A percentile compares a stretch with the other conserved stretches of the same genome.
Conservation (phyloP, 2,797 vertebrate species). For the Xenentodon cancila region DNA sequence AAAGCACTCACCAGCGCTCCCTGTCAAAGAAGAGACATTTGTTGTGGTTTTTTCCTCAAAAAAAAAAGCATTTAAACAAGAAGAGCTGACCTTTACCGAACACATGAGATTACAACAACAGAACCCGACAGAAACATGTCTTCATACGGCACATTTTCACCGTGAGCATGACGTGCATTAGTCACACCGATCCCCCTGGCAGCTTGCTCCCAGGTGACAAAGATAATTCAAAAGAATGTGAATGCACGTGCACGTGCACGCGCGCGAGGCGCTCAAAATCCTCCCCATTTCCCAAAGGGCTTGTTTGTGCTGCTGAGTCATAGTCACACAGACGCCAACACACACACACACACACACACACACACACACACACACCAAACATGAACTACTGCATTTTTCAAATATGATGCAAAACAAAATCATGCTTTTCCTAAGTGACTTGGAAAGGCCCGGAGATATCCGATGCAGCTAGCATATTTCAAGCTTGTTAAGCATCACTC, state of each 20-base stretch:
- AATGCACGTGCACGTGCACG: conserved; percentile 20
- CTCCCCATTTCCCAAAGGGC: conserved; percentile 52
- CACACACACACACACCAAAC: conserved; percentile 11
- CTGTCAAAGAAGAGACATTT: conserved; percentile 66
- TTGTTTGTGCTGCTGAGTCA: conserved; percentile 70
- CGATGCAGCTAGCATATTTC: not conserved
- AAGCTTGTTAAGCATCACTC: conserved; percentile 9
- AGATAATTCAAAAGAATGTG: conserved; percentile 68
- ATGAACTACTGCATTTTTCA: conserved; percentile 35
- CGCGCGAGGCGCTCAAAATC: conserved; percentile 65
- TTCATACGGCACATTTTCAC: conserved; percentile 28
- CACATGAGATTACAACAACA: not conserved
- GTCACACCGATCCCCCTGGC: conserved; percentile 42
- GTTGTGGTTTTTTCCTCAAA: conserved; percentile 9
- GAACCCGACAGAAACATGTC: conserved; percentile 11
- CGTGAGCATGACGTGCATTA: conserved; percentile 24
- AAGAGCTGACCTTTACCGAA: not conserved
- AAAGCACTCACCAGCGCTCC: conserved; percentile 97
- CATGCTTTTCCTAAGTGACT: conserved; percentile 15
- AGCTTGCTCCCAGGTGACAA: conserved; percentile 66
- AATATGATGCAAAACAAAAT: conserved; percentile 29
- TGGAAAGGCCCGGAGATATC: conserved; percentile 11
- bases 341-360: conserved; percentile 13
- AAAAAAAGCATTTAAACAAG: conserved; percentile 1
- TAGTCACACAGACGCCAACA: conserved; percentile 34